These are phyloP conservation scores for Microcebus lehilahytsara DNA, from an alignment of 2,113 vertebrate species.

Conservation along the genomic window DNA sequence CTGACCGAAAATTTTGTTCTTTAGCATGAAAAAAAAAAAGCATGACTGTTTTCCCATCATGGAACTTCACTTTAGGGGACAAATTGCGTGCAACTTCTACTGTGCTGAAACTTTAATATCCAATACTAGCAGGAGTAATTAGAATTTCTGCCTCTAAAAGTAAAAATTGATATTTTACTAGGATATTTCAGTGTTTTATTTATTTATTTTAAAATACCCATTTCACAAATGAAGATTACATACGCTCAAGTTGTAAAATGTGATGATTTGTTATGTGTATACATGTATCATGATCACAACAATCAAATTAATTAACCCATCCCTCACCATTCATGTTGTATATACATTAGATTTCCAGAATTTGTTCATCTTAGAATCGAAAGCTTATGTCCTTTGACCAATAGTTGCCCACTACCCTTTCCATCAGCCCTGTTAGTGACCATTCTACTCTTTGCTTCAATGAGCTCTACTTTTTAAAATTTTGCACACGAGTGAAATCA, in stretches of 20 bases:
- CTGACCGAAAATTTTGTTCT: background rate
- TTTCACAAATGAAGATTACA: background rate
- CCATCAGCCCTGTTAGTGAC: background rate
- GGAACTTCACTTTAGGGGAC: accelerated
- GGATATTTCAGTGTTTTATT: background rate
- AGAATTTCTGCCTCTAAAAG: background rate
- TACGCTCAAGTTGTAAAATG: background rate
- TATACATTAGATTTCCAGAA: no score
- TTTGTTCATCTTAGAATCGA: background rate
- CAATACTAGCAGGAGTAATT: background rate
- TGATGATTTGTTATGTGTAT: background rate
- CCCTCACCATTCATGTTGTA: no score
- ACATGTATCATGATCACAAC: background rate
- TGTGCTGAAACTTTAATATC: background rate
- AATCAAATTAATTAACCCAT: no score
- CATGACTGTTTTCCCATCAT: background rate
- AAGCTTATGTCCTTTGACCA: background rate
- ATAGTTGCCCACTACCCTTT: background rate
- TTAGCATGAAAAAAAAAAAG: background rate
- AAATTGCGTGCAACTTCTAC: accelerated
- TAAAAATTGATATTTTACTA: background rate
- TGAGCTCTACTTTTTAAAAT: no score
- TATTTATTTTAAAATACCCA: background rate
- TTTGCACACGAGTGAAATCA: no score
- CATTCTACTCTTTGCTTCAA: no score